Evolutionary conservation across 2,797 vertebrate species (phyloP).

Genomic region (Heterohyrax brucei): DNA sequence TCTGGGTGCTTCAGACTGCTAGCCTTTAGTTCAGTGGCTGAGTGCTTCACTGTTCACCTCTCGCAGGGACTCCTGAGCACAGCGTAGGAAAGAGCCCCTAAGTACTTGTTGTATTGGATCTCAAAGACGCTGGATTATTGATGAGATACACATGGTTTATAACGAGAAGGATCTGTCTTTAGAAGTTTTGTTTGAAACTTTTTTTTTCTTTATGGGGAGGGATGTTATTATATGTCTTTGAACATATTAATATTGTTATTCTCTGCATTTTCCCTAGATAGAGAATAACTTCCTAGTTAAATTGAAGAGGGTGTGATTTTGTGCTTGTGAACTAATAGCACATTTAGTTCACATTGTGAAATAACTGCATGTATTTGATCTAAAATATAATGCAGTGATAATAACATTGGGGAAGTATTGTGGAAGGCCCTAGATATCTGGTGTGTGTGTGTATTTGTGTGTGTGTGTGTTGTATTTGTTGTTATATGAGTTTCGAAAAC

Average conservation of each 20-base stretch:
- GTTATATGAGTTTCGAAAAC: constrained; percentile 33
- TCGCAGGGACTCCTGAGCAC: neutral
- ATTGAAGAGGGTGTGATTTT: neutral
- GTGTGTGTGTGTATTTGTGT: neutral
- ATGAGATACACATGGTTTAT: neutral
- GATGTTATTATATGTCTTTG: neutral
- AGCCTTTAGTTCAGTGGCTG: neutral
- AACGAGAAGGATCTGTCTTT: neutral
- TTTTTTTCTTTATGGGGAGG: too few relatives aligned
- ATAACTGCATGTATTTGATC: neutral
- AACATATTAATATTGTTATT: neutral
- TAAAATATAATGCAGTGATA: constrained; percentile 15
- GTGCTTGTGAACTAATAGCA: neutral
- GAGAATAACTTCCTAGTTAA: neutral
- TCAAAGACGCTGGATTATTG: neutral
- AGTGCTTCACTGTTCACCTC: neutral
- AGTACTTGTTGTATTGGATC: neutral
- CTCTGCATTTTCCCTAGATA: neutral
- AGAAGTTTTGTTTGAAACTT: neutral
- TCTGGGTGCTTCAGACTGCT: neutral
- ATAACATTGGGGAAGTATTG: neutral
- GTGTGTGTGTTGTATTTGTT: neutral
- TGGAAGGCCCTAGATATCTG: neutral
- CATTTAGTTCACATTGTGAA: neutral
- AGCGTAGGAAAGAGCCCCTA: neutral